A percentile compares a stretch with the other conserved stretches of the same genome.
Evolutionary conservation across 2,113 vertebrate genomes (phyloP).

Genomic region (Nestor notabilis): DNA sequence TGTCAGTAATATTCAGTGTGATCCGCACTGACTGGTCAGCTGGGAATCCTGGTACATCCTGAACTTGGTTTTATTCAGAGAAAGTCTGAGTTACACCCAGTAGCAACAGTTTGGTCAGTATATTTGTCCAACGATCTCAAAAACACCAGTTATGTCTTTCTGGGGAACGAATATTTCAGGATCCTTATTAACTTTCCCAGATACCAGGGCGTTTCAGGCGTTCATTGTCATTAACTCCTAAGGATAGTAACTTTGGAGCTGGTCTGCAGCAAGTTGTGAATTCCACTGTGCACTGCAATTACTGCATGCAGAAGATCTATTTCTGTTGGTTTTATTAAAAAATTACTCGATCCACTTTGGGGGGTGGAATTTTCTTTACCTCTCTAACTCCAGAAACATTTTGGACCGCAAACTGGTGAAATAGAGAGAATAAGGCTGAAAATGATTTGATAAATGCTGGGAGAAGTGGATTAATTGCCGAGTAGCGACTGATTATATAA

Average conservation of each 20-base stretch:
- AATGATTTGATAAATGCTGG: not conserved
- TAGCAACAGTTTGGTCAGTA: not conserved
- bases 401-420: fast-evolving
- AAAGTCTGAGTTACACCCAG: not conserved
- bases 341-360: fast-evolving
- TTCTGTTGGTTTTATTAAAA: not conserved
- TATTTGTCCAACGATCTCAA: not conserved
- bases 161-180: not conserved
- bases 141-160: not conserved
- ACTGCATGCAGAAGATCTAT: no score
- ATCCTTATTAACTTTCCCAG: not conserved
- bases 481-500: not conserved
- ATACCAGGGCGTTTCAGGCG: fast-evolving
- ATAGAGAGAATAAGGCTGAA: not conserved
- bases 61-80: not conserved
- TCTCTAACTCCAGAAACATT: not conserved
- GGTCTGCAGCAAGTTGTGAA: not conserved
- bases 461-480: not conserved
- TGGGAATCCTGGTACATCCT: not conserved
- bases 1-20: not conserved
- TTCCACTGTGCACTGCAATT: not conserved
- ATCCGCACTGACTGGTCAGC: not conserved
- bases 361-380: not conserved
- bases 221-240: not conserved
- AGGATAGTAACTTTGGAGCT: not conserved